A percentile compares a stretch with the other conserved stretches of the same genome.
These are phyloP conservation scores for Prorops nasuta DNA, from an alignment of 1,140 invertebrate genomes.

Conservation along the genomic window DNA sequence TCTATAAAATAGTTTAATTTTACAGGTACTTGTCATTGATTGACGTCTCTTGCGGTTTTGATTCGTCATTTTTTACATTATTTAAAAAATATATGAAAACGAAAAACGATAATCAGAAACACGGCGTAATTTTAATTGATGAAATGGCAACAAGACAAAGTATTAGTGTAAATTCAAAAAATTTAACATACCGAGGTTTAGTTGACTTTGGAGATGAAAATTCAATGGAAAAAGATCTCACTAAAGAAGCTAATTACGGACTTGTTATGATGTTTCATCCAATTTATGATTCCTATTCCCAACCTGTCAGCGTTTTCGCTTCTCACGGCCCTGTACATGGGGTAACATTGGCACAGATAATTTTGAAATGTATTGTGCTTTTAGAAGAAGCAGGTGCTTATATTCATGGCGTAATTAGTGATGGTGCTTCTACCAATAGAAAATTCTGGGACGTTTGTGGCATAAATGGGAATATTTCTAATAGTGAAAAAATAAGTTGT, in stretches of 20 bases:
- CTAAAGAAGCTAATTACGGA: conserved; percentile 18
- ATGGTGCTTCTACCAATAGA: too few species aligned
- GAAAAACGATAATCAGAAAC: conserved; percentile 9
- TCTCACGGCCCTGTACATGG: conserved; percentile 14
- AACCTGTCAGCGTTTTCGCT: conserved; percentile 21
- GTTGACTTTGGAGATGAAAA: conserved; percentile 18
- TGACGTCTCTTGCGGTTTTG: conserved; percentile 17
- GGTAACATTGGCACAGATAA: conserved; percentile 9
- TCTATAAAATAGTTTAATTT: conserved; percentile 5
- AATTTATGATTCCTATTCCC: conserved; percentile 7
- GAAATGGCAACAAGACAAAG: conserved; percentile 22
- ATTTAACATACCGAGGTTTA: conserved; percentile 19
- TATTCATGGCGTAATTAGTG: conserved; percentile 9
- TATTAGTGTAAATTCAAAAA: conserved; percentile 13
- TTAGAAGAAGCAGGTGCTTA: conserved; percentile 9
- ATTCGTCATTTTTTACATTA: conserved; percentile 17
- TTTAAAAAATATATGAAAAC: conserved; percentile 17
- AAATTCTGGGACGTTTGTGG: too few species aligned
- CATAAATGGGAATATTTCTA: too few species aligned
- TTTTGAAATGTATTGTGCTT: conserved; percentile 12
- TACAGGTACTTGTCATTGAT: conserved; percentile 18
- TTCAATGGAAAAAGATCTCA: background rate
- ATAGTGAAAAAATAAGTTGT: background rate
- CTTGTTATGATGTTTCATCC: conserved; percentile 25
- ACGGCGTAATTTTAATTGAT: conserved; percentile 19